Base-by-base conservation (phyloP, 2,888 invertebrate species). In the Acrocera orbiculus region DNA sequence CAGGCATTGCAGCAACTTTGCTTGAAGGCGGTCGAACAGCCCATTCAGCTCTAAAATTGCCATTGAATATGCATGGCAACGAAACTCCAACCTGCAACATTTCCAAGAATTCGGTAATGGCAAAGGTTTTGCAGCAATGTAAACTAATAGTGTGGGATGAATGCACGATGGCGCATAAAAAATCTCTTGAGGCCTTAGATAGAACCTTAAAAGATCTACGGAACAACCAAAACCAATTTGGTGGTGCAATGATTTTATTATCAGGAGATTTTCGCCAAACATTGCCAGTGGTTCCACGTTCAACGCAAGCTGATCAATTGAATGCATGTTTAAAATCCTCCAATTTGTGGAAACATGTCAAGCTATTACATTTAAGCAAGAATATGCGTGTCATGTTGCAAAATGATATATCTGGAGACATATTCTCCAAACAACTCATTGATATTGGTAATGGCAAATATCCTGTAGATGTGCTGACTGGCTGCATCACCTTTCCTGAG, bases 241-340 rank as follows among this genome's bases (percentile, higher is more conserved):
- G 40, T 29, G 36, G 38, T 7, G 35, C 35, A 14, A n/a, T 42
- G 27, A 34, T 40, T 26, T 24, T 38, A 13, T 30, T 40, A 11
- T 10, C 34, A 10, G 40, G 37, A 13, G 40, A 39, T 34, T 40
- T 39, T 25, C 32, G 40, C 3, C 37, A 40, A 37, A 42, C 37
- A 23, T 31, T 38, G 11, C 33, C 27, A 16, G 30, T 31, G 13
- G 17, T 49, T 22, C 35, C 43, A 31, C 36, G 43, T 32, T 40
- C 40, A 24, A 47, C 46, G 11, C 29, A 35, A 5, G 45, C 45
- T 10, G 46, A 46, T 41, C n/a, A n/a, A n/a, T n/a, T n/a, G n/a
- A n/a, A n/a, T n/a, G n/a, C n/a, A n/a, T n/a, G n/a, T n/a, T n/a
- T 38, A 9, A 40, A 42, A 27, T 29, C 31, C 15, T 40, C 38